phyloP scores from a whole-genome alignment of 1,140 invertebrate species.

The Psilanteris sp. region DNA sequence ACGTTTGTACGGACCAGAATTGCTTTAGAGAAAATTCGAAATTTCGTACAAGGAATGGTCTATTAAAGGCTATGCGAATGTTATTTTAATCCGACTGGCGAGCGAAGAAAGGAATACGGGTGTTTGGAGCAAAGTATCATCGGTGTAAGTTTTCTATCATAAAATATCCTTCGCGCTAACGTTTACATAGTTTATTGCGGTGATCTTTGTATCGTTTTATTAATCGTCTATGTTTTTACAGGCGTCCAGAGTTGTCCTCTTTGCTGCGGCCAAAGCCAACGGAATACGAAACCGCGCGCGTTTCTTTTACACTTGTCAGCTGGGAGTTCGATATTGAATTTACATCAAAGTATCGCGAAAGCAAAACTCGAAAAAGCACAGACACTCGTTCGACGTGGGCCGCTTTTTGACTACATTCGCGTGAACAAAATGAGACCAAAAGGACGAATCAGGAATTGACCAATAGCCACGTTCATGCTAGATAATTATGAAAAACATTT shows the following conservation, averaged over 20 bases:
- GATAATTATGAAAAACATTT: constrained; percentile 45
- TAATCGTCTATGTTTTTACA: constrained; percentile 23
- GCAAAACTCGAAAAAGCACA: no score
- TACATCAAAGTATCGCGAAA: no score
- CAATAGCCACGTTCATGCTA: constrained; percentile 22
- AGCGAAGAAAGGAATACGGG: constrained; percentile 19
- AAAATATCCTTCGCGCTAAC: constrained; percentile 31
- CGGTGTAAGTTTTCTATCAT: constrained; percentile 14
- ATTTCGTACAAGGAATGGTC: constrained; percentile 34
- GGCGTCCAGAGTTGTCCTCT: constrained; percentile 2
- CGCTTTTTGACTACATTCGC: no score
- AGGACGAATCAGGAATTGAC: constrained; percentile 8
- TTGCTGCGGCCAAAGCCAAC: constrained; percentile 1
- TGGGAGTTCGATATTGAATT: neutral
- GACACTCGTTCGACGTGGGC: no score
- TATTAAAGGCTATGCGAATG: constrained; percentile 24
- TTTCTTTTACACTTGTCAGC: neutral
- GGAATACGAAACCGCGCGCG: constrained; percentile 21
- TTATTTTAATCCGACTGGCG: constrained; percentile 33
- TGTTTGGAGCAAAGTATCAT: constrained; percentile 15
- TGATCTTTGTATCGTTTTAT: constrained; percentile 13
- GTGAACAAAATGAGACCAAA: constrained; percentile 13
- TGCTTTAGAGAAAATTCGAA: constrained; percentile 49
- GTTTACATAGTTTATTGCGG: constrained; percentile 16
- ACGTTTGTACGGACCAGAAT: constrained; percentile 53